Evolutionary conservation across 2,797 vertebrate species (phyloP), one percentile per base, ranked within the genome.

Genomic region (Channallabes apus): DNA sequence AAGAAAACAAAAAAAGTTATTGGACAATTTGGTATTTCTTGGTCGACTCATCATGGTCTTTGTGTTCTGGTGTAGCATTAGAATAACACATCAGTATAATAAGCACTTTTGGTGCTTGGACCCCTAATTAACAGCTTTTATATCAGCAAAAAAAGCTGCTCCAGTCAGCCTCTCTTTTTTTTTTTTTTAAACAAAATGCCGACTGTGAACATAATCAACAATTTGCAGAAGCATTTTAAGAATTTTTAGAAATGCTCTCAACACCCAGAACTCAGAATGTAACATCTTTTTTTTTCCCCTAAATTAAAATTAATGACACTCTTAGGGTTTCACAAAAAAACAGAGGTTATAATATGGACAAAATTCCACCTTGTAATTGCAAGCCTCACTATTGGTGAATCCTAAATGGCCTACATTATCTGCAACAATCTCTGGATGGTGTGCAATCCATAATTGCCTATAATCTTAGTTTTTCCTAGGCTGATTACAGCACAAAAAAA

Each of bases 111-210:
- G 35, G 35, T 27, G 78, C 38, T 65, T 65, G 61, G 38, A 65
- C 17, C n/a, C 22, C 14, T 41, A 80, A 80, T 80, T 80, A 65
- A 4, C 35, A 65, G 61, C n/a, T 80, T 65, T 51, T 22, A 54
- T 65, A 67, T 32, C 79, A 67, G 41, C 62, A 54, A 51, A 54
- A 54, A 62, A 51, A 18, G 38, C 79, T 67, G 79, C n/a, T 67
- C 41, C 9, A 51, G 78, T 54, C 62, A 80, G 61, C n/a, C n/a
- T 35, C 35, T 35, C 35, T 35, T 35, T 38, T 58, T 54, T 18
- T 6, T 46, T 9, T 46, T 46, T 54, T 18, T 18, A 11, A 78
- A n/a, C 3, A 62, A 46, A 80, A 51, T 27, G 24, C 38, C 17
- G 7, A 6, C 8, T 38, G 54, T 22, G 29, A 29, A n/a, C 51